phyloP scores from a whole-genome alignment of 2,797 vertebrate genomes.

The Taeniopygia guttata region DNA sequence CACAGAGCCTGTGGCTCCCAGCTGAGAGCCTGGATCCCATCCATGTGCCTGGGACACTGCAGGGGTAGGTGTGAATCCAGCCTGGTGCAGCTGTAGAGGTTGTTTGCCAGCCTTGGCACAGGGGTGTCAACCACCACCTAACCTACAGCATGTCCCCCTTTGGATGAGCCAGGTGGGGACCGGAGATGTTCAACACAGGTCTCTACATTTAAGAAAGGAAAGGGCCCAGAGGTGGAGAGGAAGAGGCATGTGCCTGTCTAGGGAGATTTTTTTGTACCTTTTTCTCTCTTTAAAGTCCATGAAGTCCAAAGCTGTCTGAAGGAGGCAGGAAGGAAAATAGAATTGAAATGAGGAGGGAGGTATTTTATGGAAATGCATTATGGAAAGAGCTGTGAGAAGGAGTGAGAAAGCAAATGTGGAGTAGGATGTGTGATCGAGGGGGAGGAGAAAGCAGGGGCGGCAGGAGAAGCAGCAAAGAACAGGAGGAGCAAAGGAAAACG shows the following conservation, averaged over 20 bases:
- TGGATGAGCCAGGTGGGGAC: background rate
- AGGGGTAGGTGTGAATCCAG: background rate
- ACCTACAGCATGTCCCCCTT: background rate
- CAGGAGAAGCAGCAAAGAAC: background rate
- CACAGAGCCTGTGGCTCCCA: background rate
- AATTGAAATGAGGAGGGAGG: background rate
- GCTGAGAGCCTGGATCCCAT: background rate
- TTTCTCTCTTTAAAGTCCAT: background rate
- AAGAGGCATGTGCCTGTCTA: background rate
- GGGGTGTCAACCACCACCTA: background rate
- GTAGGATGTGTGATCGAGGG: constrained; percentile 48
- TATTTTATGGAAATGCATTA: background rate
- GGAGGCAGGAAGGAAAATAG: background rate
- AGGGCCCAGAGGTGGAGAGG: background rate
- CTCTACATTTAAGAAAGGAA: background rate
- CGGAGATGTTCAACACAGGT: background rate
- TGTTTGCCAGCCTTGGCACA: background rate
- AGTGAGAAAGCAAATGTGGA: constrained; percentile 30
- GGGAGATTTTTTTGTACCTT: background rate
- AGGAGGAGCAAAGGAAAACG: constrained; percentile 1
- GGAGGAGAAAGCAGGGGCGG: constrained; percentile 39
- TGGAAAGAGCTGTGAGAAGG: background rate
- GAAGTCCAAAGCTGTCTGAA: background rate
- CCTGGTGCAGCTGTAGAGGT: background rate
- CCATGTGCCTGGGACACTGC: background rate